Conservation (phyloP, 2,888 invertebrate species). For the Hedychridium roseum region DNA sequence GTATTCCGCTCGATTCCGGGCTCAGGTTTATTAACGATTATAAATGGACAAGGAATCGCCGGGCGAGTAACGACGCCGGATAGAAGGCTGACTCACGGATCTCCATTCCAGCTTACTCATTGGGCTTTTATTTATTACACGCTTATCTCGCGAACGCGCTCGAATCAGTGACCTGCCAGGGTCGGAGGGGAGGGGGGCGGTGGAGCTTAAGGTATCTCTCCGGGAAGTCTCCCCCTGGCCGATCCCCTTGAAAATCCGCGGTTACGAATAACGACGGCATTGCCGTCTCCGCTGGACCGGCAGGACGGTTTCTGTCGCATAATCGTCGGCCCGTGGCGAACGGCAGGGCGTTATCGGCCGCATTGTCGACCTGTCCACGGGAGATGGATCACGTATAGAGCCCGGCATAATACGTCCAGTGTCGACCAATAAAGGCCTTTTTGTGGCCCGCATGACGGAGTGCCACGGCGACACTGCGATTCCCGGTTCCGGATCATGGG, state of each 20-base stretch:
- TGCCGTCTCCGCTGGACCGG: too few species aligned
- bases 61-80: neutral
- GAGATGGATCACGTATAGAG: slow-evolving; percentile 58
- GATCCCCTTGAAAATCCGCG: slow-evolving; percentile 7
- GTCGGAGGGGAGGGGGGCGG: neutral
- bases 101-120: slow-evolving; percentile 49
- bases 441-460: slow-evolving; percentile 55
- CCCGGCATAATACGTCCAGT: slow-evolving; percentile 53
- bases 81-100: slow-evolving; percentile 42
- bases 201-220: too few species aligned
- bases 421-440: slow-evolving; percentile 58
- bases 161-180: slow-evolving; percentile 28
- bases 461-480: slow-evolving; percentile 27
- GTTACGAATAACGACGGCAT: slow-evolving; percentile 8
- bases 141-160: slow-evolving; percentile 43
- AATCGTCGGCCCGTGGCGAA: too few species aligned
- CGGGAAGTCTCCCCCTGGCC: neutral
- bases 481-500: slow-evolving; percentile 20
- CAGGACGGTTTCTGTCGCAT: too few species aligned
- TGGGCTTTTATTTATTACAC: slow-evolving; percentile 50
- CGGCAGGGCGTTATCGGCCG: slow-evolving; percentile 44
- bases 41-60: slow-evolving; percentile 19
- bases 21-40: slow-evolving; percentile 21
- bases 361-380: slow-evolving; percentile 53
- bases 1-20: neutral